Conservation (phyloP, 1,140 invertebrate genomes). For the Oreohelix idahoensis region DNA sequence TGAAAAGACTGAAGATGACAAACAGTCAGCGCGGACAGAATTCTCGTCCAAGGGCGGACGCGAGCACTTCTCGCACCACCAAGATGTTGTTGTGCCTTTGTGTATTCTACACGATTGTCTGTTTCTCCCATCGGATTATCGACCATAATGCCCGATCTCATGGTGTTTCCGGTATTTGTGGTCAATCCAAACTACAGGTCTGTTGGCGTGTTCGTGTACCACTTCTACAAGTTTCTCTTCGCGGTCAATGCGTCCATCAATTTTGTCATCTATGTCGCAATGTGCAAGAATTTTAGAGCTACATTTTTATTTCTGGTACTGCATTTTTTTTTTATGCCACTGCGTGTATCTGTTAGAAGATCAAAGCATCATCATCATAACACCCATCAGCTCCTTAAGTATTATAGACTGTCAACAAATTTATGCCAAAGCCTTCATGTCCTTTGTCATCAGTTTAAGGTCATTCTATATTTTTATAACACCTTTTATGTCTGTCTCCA, state of each 20-base stretch:
- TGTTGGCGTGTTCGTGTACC: background rate
- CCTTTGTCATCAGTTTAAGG: too few species aligned
- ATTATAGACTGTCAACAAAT: too few species aligned
- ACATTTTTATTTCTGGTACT: background rate
- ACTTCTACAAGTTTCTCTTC: background rate
- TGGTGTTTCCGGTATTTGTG: background rate
- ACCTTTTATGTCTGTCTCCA: too few species aligned
- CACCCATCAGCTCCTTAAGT: too few species aligned
- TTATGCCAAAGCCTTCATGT: too few species aligned
- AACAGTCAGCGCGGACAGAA: background rate
- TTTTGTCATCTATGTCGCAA: conserved; percentile 24
- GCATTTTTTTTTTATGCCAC: too few species aligned
- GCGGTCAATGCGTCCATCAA: conserved; percentile 10
- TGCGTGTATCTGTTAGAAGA: too few species aligned
- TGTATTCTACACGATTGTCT: conserved; percentile 18
- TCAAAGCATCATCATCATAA: too few species aligned
- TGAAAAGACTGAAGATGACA: conserved; percentile 21
- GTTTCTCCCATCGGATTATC: background rate
- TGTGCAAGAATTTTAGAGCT: conserved; percentile 11
- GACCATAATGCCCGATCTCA: background rate
- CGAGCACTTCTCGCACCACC: background rate
- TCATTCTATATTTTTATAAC: too few species aligned
- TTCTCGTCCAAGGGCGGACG: background rate
- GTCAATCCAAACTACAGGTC: background rate
- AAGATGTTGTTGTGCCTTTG: conserved; percentile 23